phyloP scores from a whole-genome alignment of 2,888 invertebrate genomes.

The Autographa pulchrina region DNA sequence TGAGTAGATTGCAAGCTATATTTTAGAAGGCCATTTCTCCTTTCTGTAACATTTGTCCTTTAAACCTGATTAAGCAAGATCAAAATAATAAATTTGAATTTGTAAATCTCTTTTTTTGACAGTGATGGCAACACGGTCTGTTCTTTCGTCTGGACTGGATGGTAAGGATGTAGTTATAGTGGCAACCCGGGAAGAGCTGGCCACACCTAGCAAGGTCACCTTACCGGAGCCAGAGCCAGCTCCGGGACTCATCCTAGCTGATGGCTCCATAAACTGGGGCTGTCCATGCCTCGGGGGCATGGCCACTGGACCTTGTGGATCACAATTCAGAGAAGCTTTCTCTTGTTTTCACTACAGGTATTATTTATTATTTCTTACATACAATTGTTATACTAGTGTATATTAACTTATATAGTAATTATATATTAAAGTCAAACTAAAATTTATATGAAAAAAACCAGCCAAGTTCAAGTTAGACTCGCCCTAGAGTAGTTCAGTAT shows the following conservation, averaged over 20 bases:
- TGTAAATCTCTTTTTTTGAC: neutral
- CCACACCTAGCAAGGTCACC: constrained; percentile 91
- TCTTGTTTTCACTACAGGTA: constrained; percentile 97
- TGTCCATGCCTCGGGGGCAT: constrained; percentile 99
- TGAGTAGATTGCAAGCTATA: neutral
- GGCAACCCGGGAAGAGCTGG: constrained; percentile 94
- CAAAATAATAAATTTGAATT: neutral
- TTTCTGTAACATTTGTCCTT: no score
- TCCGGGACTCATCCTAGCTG: constrained; percentile 94
- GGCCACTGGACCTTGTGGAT: constrained; percentile 98
- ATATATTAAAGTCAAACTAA: no score
- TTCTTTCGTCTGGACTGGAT: constrained; percentile 65
- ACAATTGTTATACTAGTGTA: no score
- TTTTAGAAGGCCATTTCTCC: no score
- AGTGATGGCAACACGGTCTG: constrained; percentile 47
- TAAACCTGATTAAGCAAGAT: neutral
- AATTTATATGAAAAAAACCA: no score
- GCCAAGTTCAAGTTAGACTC: no score
- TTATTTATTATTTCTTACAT: no score
- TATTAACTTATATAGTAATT: no score
- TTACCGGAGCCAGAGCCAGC: constrained; percentile 93
- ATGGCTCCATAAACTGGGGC: constrained; percentile 98
- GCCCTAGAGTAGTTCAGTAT: no score
- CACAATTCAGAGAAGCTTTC: constrained; percentile 97
- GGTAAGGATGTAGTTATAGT: constrained; percentile 95